A percentile compares a stretch with the other conserved stretches of the same genome.
These are phyloP conservation scores for Echinops telfairi DNA, from an alignment of 2,113 vertebrate genomes.

Conservation along the genomic window DNA sequence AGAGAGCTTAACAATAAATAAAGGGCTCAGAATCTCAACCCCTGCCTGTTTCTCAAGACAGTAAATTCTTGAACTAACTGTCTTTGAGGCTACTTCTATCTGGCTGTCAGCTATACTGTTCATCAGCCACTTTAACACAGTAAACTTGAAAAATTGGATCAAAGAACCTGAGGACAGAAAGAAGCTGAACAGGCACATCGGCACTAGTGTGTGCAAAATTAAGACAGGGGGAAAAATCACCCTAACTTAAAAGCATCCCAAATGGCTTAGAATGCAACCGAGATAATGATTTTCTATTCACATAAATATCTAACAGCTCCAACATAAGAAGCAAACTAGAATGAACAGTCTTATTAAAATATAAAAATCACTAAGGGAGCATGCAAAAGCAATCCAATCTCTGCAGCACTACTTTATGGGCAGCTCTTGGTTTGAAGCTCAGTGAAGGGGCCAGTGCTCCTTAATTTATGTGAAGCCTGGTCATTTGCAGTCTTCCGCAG, in stretches of 20 bases:
- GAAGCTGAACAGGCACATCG: slow-evolving; percentile 63
- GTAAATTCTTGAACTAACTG: slow-evolving; percentile 71
- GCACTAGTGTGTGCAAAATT: slow-evolving; percentile 67
- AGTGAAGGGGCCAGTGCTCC: slow-evolving; percentile 44
- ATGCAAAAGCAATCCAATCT: slow-evolving; percentile 60
- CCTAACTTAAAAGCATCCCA: slow-evolving; percentile 71
- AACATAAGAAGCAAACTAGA: slow-evolving; percentile 71
- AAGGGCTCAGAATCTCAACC: neutral
- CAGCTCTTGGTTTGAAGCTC: slow-evolving; percentile 49
- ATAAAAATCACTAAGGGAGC: slow-evolving; percentile 63
- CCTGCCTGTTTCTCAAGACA: slow-evolving; percentile 45
- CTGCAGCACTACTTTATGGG: slow-evolving; percentile 43
- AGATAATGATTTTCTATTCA: slow-evolving; percentile 71
- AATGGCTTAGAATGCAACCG: slow-evolving; percentile 76
- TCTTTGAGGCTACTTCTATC: neutral
- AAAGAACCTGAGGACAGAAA: slow-evolving; percentile 54
- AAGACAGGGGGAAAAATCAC: slow-evolving; percentile 62
- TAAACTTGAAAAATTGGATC: neutral
- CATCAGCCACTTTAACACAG: slow-evolving; percentile 67
- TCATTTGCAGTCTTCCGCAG: slow-evolving; percentile 49
- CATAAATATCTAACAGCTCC: slow-evolving; percentile 78
- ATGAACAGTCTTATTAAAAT: slow-evolving; percentile 77
- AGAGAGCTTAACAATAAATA: neutral
- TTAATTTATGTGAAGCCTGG: slow-evolving; percentile 46
- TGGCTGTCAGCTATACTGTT: neutral